Evolutionary conservation across 2,888 invertebrate genomes (phyloP), one percentile per base, ranked within the genome.

Genomic region (Platypus cylindrus): DNA sequence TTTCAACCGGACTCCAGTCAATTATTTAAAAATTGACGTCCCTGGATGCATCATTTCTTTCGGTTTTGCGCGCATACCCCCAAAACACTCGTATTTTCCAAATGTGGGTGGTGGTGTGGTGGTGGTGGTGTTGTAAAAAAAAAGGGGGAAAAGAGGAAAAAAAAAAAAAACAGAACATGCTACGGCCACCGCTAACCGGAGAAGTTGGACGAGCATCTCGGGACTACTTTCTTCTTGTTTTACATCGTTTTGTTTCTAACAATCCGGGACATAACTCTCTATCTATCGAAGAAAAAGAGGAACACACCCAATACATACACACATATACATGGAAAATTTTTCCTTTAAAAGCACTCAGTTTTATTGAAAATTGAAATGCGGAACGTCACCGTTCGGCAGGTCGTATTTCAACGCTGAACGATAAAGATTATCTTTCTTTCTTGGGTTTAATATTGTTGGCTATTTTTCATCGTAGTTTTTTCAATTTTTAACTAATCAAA

Each of bases 1-100:
- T 63, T 63, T 63, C 60, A 55, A 62, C 62, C 62, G 64, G 64
- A 64, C 64, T 54, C 62, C 59, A 60, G 64, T 64, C 64, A 64
- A 64, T 64, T 64, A 64, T 64, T 64, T 63, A 64, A 63, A 63
- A 64, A 64, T 63, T 64, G 62, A 62, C 56, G 59, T 62, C 62
- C 64, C 63, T 54, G 48, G 49, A 62, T 56, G 62, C 58, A 60
- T 61, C 62, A 56, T 62, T 62, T 60, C 58, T 54, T 50, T 36
- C 35, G 36, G 34, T 46, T 50, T 50, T 49, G 45, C 50, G 50
- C 53, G 48, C 49, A n/a, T n/a, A n/a, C n/a, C 60, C 62, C 60
- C 62, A 56, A 44, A 55, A 53, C 60, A 57, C 50, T 62, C 63
- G 62, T 63, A 63, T 62, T 61, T 63, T 56, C n/a, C 13, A 13